A percentile compares a stretch with the other conserved stretches of the same genome.
These are phyloP conservation scores for Apistogramma diplotaenia DNA, from an alignment of 2,113 vertebrate species.

Conservation along the genomic window DNA sequence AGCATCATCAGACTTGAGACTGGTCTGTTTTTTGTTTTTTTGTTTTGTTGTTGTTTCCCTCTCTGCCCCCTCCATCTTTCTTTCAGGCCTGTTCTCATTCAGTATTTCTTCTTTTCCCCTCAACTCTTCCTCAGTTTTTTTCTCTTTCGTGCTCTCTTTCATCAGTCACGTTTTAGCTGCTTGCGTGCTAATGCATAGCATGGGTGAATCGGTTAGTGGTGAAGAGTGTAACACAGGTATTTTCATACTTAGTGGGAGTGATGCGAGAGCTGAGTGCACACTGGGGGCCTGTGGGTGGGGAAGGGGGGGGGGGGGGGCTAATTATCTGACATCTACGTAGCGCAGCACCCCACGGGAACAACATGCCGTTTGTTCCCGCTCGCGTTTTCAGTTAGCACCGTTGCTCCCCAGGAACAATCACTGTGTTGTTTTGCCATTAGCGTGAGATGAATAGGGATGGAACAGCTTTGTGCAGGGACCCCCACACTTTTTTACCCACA, in stretches of 20 bases:
- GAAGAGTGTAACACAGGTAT: conserved; percentile 70
- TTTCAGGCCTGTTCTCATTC: background rate
- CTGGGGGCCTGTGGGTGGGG: conserved; percentile 44
- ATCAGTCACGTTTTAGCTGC: background rate
- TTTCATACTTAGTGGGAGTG: conserved; percentile 28
- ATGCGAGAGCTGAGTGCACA: conserved; percentile 30
- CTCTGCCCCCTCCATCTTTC: background rate
- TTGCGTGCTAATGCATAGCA: conserved; percentile 1
- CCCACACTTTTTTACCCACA: conserved; percentile 43
- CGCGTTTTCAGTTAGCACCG: conserved; percentile 74
- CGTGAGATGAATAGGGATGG: conserved; percentile 80
- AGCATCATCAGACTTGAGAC: background rate
- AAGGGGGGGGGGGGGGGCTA: conserved; percentile 57
- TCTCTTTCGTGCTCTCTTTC: background rate
- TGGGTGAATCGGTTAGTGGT: conserved; percentile 7
- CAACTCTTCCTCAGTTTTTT: background rate
- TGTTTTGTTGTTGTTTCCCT: background rate
- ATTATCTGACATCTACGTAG: conserved; percentile 78
- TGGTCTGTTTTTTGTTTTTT: background rate
- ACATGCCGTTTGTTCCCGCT: conserved; percentile 74
- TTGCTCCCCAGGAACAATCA: conserved; percentile 76
- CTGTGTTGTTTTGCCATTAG: conserved; percentile 78
- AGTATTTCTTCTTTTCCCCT: background rate
- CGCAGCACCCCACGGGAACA: conserved; percentile 73
- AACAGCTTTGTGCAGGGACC: conserved; percentile 68